These are phyloP conservation scores for Lathronympha strigana DNA, from an alignment of 2,888 invertebrate genomes.

Conservation along the genomic window DNA sequence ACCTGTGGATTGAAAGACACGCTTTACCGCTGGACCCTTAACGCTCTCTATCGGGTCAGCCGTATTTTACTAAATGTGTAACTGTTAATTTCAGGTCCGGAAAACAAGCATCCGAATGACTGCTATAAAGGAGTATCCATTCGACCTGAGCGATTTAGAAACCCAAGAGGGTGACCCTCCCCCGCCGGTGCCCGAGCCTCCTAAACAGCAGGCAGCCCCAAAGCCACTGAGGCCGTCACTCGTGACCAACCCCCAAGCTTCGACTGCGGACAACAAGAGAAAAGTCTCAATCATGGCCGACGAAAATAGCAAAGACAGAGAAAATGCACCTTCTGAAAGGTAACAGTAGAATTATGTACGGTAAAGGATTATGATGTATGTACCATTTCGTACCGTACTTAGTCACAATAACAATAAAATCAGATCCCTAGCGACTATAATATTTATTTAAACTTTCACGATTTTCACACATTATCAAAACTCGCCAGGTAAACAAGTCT, in stretches of 20 bases:
- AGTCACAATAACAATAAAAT: no score
- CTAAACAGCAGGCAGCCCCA: conserved; percentile 41
- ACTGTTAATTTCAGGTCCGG: conserved; percentile 67
- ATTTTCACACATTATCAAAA: no score
- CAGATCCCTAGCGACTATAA: no score
- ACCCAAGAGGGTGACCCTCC: conserved; percentile 56
- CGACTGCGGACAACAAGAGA: conserved; percentile 76
- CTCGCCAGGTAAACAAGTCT: no score
- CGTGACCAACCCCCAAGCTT: conserved; percentile 45
- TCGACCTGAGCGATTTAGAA: conserved; percentile 76
- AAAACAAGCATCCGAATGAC: conserved; percentile 82
- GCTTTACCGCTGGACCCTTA: no score
- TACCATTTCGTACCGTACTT: no score
- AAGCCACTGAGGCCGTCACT: conserved; percentile 41
- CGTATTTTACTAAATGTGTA: not conserved
- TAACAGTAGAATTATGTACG: conserved; percentile 53
- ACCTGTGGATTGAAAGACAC: no score
- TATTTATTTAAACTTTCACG: no score
- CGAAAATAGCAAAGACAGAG: conserved; percentile 83
- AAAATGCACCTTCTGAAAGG: conserved; percentile 87
- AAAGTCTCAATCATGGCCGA: conserved; percentile 87
- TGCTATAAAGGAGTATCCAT: conserved; percentile 81
- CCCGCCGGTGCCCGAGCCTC: conserved; percentile 42
- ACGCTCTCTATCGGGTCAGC: not conserved
- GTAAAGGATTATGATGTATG: no score